Evolutionary conservation across 2,113 vertebrate species (phyloP).

Genomic region (Macroglossus sobrinus): DNA sequence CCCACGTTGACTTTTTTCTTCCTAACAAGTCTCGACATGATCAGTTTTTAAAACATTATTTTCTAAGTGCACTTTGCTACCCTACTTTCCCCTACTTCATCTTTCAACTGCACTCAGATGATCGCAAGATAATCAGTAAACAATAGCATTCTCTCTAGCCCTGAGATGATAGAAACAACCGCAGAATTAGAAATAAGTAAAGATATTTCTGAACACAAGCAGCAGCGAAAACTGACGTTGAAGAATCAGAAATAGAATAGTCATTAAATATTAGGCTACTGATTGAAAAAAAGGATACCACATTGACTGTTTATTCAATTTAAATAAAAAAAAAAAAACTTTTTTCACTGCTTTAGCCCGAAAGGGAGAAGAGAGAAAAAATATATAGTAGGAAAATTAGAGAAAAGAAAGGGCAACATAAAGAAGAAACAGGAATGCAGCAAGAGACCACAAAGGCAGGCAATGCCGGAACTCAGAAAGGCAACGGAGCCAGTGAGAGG

Average conservation of each 20-base stretch:
- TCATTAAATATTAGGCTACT: neutral
- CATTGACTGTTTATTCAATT: neutral
- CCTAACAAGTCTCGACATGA: neutral
- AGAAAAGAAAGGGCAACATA: slow-evolving; percentile 6
- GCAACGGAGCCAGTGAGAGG: neutral
- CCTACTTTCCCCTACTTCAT: neutral
- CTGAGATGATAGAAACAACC: neutral
- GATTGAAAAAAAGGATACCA: neutral
- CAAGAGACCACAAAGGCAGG: neutral
- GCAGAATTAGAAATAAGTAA: neutral
- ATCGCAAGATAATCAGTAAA: neutral
- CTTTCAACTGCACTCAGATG: neutral
- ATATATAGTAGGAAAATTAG: neutral
- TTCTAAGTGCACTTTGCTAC: neutral
- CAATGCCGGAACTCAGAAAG: neutral
- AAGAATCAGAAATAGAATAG: neutral
- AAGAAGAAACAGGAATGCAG: neutral
- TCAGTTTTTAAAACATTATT: neutral
- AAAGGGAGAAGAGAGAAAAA: slow-evolving; percentile 3
- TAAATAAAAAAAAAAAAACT: neutral
- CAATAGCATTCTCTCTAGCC: neutral
- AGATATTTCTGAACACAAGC: neutral
- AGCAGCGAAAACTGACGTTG: neutral
- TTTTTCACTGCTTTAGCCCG: neutral
- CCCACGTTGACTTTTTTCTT: neutral